Percentiles rank a stretch among this genome's conserved stretches.
Evolutionary conservation across 2,797 vertebrate genomes (phyloP).

Genomic region (Trachops cirrhosus): DNA sequence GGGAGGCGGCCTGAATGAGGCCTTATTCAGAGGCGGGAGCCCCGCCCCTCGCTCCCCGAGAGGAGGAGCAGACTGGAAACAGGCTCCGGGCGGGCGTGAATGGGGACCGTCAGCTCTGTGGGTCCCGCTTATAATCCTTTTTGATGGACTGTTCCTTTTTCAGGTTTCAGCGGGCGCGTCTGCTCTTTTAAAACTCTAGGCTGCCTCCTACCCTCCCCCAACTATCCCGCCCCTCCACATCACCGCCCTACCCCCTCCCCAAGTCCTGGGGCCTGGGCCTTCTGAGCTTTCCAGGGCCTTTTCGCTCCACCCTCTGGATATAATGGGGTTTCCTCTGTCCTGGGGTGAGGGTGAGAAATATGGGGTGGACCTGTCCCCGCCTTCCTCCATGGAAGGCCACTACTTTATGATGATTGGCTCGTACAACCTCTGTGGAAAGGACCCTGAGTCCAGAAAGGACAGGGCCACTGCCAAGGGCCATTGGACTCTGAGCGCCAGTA

Average conservation of each 20-base stretch:
- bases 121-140: neutral
- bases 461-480: too few relatives aligned
- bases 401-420: accelerated
- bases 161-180: accelerated
- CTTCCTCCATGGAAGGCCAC: neutral
- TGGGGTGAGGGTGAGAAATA: accelerated
- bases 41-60: accelerated
- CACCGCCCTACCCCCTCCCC: too few relatives aligned
- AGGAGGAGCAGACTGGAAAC: neutral
- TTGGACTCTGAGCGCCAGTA: too few relatives aligned
- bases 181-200: neutral
- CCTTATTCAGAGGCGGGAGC: neutral
- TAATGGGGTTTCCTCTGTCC: neutral
- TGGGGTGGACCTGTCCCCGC: accelerated
- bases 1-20: neutral
- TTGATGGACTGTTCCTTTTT: neutral
- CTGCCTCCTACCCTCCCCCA: neutral
- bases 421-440: neutral
- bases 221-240: accelerated
- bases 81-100: accelerated
- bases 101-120: accelerated
- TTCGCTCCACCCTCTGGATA: neutral
- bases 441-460: neutral
- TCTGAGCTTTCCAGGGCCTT: neutral
- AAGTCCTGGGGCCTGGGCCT: neutral